Conservation (phyloP, 2,113 vertebrate genomes). For the Nanorana parkeri region DNA sequence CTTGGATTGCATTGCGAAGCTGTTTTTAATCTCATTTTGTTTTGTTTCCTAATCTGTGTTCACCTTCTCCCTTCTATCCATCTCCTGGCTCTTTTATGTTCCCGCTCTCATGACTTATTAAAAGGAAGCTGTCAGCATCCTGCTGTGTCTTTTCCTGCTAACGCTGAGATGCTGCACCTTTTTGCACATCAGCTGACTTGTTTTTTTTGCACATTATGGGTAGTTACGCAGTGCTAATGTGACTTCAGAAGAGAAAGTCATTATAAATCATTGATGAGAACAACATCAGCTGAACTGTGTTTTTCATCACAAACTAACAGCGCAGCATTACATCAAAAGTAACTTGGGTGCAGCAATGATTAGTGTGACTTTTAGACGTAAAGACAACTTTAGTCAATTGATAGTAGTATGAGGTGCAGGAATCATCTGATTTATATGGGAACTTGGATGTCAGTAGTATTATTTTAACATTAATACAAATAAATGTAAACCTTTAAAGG, state of each 20-base stretch:
- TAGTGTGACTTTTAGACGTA: slow-evolving; percentile 31
- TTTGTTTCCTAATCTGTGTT: background rate
- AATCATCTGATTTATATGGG: background rate
- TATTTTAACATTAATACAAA: background rate
- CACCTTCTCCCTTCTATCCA: slow-evolving; percentile 18
- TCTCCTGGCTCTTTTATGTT: slow-evolving; percentile 43
- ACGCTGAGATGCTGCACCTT: slow-evolving; percentile 37
- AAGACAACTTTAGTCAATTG: slow-evolving; percentile 24
- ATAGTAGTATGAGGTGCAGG: background rate
- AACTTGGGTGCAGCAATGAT: slow-evolving; percentile 14
- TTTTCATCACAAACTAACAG: slow-evolving; percentile 26
- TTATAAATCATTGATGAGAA: slow-evolving; percentile 50
- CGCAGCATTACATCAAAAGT: slow-evolving; percentile 10
- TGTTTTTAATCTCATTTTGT: background rate
- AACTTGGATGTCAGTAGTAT: background rate
- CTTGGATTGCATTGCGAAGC: too few relatives aligned
- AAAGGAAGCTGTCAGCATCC: slow-evolving; percentile 37
- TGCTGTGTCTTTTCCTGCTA: slow-evolving; percentile 40
- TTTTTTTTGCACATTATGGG: slow-evolving; percentile 38
- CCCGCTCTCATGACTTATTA: slow-evolving; percentile 43
- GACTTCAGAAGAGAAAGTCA: slow-evolving; percentile 32
- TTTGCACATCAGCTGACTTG: slow-evolving; percentile 31
- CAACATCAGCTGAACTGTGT: slow-evolving; percentile 21
- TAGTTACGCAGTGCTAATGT: slow-evolving; percentile 33
- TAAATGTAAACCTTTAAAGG: background rate